phyloP scores from a whole-genome alignment of 1,140 invertebrate genomes.

The Drosophila ficusphila region DNA sequence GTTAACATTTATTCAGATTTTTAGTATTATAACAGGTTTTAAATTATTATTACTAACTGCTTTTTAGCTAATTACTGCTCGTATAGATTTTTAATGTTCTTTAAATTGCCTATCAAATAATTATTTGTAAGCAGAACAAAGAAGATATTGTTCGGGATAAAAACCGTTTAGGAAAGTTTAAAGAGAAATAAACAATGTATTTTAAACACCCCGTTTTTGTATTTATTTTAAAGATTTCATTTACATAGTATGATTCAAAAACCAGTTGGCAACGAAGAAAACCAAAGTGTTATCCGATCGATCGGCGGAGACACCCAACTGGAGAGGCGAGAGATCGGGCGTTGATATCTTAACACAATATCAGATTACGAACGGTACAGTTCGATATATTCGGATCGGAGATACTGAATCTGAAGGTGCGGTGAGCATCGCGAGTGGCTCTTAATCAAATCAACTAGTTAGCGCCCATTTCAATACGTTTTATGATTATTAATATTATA shows the following conservation, averaged over 20 bases:
- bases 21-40: background rate
- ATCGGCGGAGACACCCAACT: constrained; percentile 28
- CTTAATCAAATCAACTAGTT: constrained; percentile 82
- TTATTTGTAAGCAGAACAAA: too few species aligned
- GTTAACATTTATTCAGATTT: background rate
- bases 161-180: too few species aligned
- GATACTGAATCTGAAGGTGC: constrained; percentile 24
- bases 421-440: constrained; percentile 33
- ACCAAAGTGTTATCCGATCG: constrained; percentile 27
- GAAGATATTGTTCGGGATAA: too few species aligned
- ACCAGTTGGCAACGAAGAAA: constrained; percentile 15
- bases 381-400: constrained; percentile 25
- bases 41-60: background rate
- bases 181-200: too few species aligned
- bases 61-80: background rate
- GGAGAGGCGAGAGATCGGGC: constrained; percentile 27
- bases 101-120: background rate
- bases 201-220: too few species aligned
- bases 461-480: constrained; percentile 77
- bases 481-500: constrained; percentile 82
- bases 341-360: constrained; percentile 73
- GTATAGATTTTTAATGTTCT: background rate
- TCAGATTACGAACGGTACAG: constrained; percentile 59
- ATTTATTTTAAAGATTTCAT: background rate
- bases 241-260: background rate